Evolutionary conservation across 2,113 vertebrate genomes (phyloP), one percentile per base, ranked within the genome.

Genomic region (Brachirus orientalis): DNA sequence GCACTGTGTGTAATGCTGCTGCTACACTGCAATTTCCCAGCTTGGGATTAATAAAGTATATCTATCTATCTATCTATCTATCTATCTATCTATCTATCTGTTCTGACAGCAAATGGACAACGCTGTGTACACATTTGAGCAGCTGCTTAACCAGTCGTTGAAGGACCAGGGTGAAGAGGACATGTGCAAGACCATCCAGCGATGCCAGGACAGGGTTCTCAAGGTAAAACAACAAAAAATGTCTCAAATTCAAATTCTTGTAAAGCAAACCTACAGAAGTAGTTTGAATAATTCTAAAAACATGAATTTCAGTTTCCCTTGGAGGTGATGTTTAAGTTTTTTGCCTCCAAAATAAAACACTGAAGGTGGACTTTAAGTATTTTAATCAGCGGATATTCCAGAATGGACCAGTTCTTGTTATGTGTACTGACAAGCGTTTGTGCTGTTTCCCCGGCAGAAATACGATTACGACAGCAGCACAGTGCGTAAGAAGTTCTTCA

Each of bases 401-500:
- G 40, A 12, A 11, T 43, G 40, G 40, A 13, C 40, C 40, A 43
- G 1, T 11, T 43, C n/a, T 43, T 43, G 40, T 43, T 14, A n/a
- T 28, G 3, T 6, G 28, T 28, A 28, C 40, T 43, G 40, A 43
- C 40, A 43, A 14, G 12, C 59, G 19, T 60, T 55, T 59, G 48
- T 80, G 51, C 2, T 60, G 45, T 63, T n/a, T 36, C 28, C 20
- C 43, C 17, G 2, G 19, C 85, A 99, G 98, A 99, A 99, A 88
- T 99, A 95, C 0, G 97, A 99, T 85, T 98, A 97, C 0, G 98
- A 99, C 93, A 99, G 98, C 93, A 99, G 98, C 92, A 95, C 95
- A 0, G 96, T 99, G 78, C 82, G 98, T 19, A 99, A 99, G 92
- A 96, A 93, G 81, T 99, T 99, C 92, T 99, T 99, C 92, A 94